These are phyloP conservation scores for Albula goreensis DNA, from an alignment of 2,113 vertebrate genomes.

Conservation along the genomic window DNA sequence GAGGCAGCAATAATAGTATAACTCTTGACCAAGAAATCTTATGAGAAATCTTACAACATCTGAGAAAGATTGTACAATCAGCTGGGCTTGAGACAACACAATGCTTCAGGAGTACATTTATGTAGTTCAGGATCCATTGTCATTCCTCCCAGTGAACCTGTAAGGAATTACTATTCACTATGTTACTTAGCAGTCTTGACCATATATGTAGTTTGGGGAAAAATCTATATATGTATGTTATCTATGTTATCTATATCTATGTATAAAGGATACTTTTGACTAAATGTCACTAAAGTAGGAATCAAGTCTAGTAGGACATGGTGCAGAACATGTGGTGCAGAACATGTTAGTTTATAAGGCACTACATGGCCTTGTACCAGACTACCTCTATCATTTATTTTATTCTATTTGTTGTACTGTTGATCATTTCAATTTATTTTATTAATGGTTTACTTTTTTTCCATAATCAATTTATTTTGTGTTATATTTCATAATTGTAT, in stretches of 20 bases:
- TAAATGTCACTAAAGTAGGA: neutral
- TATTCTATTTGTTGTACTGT: too few relatives aligned
- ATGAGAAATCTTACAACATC: neutral
- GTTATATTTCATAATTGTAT: too few relatives aligned
- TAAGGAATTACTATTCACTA: neutral
- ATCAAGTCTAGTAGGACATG: neutral
- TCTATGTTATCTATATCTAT: too few relatives aligned
- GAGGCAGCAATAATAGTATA: neutral
- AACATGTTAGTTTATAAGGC: too few relatives aligned
- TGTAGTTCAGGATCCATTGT: neutral
- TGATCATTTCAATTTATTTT: too few relatives aligned
- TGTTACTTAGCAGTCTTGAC: neutral
- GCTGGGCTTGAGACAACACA: neutral
- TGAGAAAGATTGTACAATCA: neutral
- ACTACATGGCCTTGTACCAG: too few relatives aligned
- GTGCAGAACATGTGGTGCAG: too few relatives aligned
- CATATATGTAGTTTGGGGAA: neutral
- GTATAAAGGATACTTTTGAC: neutral
- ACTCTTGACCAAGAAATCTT: neutral
- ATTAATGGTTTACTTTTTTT: too few relatives aligned
- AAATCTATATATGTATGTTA: too few relatives aligned
- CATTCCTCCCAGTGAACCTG: neutral
- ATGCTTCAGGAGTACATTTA: neutral
- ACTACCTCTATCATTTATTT: too few relatives aligned
- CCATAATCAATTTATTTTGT: too few relatives aligned